Percentiles rank a stretch among this genome's conserved stretches.
Conservation (phyloP, 2,113 vertebrate genomes). For the Gasterosteus aculeatus region DNA sequence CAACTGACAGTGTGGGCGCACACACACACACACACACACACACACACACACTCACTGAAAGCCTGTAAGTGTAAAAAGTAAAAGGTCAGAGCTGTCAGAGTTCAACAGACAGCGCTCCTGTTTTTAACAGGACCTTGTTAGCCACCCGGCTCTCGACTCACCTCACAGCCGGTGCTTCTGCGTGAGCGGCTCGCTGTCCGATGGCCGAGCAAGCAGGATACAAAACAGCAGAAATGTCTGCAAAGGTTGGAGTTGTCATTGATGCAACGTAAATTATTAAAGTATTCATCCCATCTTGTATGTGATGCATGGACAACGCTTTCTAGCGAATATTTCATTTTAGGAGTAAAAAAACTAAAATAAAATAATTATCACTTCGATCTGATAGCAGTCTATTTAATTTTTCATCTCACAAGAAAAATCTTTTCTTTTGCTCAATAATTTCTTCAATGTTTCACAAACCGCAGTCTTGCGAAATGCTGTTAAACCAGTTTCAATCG, state of each 20-base stretch:
- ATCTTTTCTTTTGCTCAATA: too few species aligned
- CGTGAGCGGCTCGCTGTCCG: conserved; percentile 21
- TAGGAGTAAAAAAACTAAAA: too few species aligned
- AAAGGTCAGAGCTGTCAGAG: conserved; percentile 53
- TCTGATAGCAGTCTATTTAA: not conserved
- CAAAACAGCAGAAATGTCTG: not conserved
- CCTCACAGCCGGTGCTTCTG: conserved; percentile 46
- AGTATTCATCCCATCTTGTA: not conserved
- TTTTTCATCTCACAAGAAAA: too few species aligned
- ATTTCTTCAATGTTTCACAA: not conserved
- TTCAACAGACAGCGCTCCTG: conserved; percentile 54
- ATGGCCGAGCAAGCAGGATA: conserved; percentile 24
- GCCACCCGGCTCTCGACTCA: conserved; percentile 49
- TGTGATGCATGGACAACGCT: not conserved
- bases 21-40: not conserved
- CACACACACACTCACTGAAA: conserved; percentile 16
- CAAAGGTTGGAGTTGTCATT: not conserved
- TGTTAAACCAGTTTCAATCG: not conserved
- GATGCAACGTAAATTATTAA: not conserved
- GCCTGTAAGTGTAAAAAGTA: conserved; percentile 31
- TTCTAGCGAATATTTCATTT: not conserved
- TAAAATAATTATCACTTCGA: too few species aligned
- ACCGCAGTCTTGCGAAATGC: not conserved
- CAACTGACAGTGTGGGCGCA: conserved; percentile 5
- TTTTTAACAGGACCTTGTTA: conserved; percentile 59